A percentile compares a stretch with the other conserved stretches of the same genome.
phyloP scores from a whole-genome alignment of 1,140 invertebrate species.

The Dendroctonus valens region DNA sequence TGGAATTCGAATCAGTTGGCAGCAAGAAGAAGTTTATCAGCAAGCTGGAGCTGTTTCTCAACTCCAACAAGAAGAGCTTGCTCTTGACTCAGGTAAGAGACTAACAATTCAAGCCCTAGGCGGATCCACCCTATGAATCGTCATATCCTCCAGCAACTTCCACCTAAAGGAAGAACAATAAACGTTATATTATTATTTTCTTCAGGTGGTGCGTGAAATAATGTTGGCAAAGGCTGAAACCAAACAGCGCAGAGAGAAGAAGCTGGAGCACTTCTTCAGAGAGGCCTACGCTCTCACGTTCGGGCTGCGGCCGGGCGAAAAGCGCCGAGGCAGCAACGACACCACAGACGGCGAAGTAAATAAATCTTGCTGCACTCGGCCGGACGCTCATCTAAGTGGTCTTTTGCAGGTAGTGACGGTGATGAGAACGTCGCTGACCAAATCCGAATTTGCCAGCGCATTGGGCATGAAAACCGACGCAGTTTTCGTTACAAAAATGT shows the following conservation, averaged over 20 bases:
- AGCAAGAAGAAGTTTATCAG: conserved; percentile 85
- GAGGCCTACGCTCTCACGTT: conserved; percentile 96
- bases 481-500: conserved; percentile 98
- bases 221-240: conserved; percentile 94
- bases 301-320: conserved; percentile 75
- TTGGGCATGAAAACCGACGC: conserved; percentile 95
- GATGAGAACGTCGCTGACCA: conserved; percentile 90
- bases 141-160: no score
- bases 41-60: conserved; percentile 82
- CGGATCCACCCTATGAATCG: no score
- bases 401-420: conserved; percentile 66
- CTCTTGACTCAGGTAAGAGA: conserved; percentile 61
- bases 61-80: conserved; percentile 78
- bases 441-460: conserved; percentile 95
- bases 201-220: conserved; percentile 69
- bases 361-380: background rate
- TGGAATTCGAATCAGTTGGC: conserved; percentile 84
- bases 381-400: background rate
- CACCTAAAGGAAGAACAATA: no score
- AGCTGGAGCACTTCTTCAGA: conserved; percentile 97
- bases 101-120: no score
- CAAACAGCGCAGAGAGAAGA: conserved; percentile 88
- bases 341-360: conserved; percentile 72
- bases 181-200: no score
- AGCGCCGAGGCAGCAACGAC: conserved; percentile 66